Evolutionary conservation across 2,888 invertebrate species (phyloP), one percentile per base, ranked within the genome.

Genomic region (Synanthedon vespiformis): DNA sequence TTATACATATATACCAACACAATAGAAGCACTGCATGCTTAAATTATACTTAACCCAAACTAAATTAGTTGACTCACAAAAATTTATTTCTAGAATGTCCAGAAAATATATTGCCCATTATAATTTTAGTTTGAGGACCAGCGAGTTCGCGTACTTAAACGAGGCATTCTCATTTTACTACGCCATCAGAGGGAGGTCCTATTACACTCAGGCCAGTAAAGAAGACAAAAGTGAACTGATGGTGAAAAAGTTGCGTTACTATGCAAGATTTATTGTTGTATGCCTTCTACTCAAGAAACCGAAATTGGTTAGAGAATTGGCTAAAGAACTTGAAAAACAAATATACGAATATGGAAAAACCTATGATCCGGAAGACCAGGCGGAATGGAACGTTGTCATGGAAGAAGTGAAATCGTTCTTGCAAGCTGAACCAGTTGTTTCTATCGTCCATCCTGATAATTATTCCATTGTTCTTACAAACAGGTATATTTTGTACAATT

Each of bases 111-210:
- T 50, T 49, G 48, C 47, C 40, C 14, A 56, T 44, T 40, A 50
- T 16, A 16, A 18, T 50, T 90, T 48, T 80, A 96, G 96, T 80
- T 89, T 98, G 70, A 90, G 98, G 70, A 98, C 98, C 58, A 98
- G 98, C 82, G 98, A 98, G 88, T 96, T 96, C 41, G 95, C 95
- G 80, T 98, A 98, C 83, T 89, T 98, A 66, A 95, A 95, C 78
- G 98, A 98, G 88, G 97, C 98, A 51, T 97, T 94, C 81, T 95
- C 97, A 54, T 98, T 98, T 85, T 98, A 98, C 89, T 94, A 95
- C 51, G 98, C 98, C 13, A 98, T 98, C 65, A 89, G 97, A 63
- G 95, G 95, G 57, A 89, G 98, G 65, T 95, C 95, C 16, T 98
- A 98, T 78, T 98, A 98, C 79, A 96, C 96, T 52, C 91, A 96